Percentiles rank a stretch among this genome's conserved stretches.
Conservation (phyloP, 1,140 invertebrate species). For the Papilio polyxenes region DNA sequence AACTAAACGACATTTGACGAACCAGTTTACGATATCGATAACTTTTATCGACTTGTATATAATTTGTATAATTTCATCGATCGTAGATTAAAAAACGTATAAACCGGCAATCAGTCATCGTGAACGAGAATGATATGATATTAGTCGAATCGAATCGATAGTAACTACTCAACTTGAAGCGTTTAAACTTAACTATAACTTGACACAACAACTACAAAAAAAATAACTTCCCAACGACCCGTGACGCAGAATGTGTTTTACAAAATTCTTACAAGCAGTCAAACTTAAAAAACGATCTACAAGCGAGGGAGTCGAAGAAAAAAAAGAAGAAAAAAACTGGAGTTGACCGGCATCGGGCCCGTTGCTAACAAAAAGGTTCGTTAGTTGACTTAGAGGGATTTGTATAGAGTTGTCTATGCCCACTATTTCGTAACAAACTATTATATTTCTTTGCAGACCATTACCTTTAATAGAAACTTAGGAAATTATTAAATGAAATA, state of each 20-base stretch:
- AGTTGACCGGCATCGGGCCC: constrained; percentile 42
- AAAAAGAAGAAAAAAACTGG: constrained; percentile 43
- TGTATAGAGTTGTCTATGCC: constrained; percentile 47
- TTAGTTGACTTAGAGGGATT: constrained; percentile 47
- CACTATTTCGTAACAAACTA: neutral
- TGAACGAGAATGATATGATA: constrained; percentile 26
- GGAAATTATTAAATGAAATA: neutral
- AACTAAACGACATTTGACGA: constrained; percentile 13
- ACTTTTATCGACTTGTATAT: constrained; percentile 9
- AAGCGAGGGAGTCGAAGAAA: constrained; percentile 43
- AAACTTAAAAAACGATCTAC: constrained; percentile 41
- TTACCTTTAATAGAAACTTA: neutral
- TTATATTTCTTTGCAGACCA: neutral
- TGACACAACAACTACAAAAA: constrained; percentile 32
- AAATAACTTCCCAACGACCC: constrained; percentile 38
- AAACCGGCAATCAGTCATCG: constrained; percentile 37
- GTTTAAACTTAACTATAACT: constrained; percentile 33
- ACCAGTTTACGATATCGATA: constrained; percentile 30
- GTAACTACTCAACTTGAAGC: constrained; percentile 40
- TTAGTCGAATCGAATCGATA: constrained; percentile 36
- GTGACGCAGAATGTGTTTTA: constrained; percentile 51
- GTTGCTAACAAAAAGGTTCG: constrained; percentile 41
- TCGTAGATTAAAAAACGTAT: constrained; percentile 34
- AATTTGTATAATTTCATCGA: constrained; percentile 39
- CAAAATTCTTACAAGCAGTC: constrained; percentile 50